Base-by-base conservation (phyloP, 64 coral and sea anemone genomes). In the Stylophora pistillata region DNA sequence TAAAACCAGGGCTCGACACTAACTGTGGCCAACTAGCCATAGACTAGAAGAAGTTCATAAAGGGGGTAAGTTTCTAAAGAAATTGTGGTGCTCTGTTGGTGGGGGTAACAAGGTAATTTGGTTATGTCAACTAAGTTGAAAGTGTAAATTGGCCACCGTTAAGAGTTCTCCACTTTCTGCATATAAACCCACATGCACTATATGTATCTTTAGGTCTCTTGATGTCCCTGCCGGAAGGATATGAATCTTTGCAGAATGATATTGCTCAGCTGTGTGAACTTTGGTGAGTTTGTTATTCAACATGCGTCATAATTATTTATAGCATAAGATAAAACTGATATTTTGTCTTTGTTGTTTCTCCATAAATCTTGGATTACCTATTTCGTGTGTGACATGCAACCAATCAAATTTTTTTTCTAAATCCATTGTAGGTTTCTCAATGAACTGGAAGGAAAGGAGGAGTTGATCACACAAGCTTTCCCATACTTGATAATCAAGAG, bases 391-490 rank as follows among this genome's bases (percentile, higher is more conserved):
- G 9, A 13, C 32, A 1, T 41, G 10, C 1, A 1, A 53, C 15
- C 10, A 33, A 30, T 88, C 21, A n/a, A 9, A 33, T 37, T 74
- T 74, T 66, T 62, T 10, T 47, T 47, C 3, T 47, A 47, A 47
- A 47, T 74, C 37, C 87, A 53, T 73, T 87, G 28, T 64, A 99
- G 97, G 97, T 93, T 99, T 89, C 32, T 93, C 10, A 93, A 92
- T 88, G 97, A 88, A 20, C 62, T 99, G 15, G 97, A 95, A 65
- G 97, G 97, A 29, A 99, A 95, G 85, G 97, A 99, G 28, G 97
- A 99, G 55, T 91, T 99, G 56, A 85, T 99, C 54, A 99, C 97
- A 1, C 70, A 93, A 13, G 93, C 94, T 32, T 78, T 99, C 55
- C 97, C 93, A 26, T 99, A 89, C 71, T 65, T 95, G 34, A 70